Evolutionary conservation across 2,113 vertebrate genomes (phyloP), one percentile per base, ranked within the genome.

Genomic region (Thermophis baileyi): DNA sequence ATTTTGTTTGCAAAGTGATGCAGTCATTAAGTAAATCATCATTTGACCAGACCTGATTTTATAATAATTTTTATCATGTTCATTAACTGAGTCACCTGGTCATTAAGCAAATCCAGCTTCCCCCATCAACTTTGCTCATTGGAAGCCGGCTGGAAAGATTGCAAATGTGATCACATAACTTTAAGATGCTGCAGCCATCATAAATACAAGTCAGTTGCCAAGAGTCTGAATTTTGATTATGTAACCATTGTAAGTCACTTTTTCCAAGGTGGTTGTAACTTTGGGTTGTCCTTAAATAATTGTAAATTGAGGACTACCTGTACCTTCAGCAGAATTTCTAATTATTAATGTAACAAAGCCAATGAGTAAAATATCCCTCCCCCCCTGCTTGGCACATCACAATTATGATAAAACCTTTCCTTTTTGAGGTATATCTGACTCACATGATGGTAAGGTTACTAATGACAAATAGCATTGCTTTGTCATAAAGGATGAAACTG

Each of bases 321-420:
- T 69, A 35, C 50, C 53, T 54, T 89, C 18, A 10, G 22, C 4
- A 25, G 50, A 88, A n/a, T 53, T 35, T 35, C 18, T n/a, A 35
- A 20, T 53, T 53, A 16, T 40, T 54, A 94, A 91, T 93, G 10
- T 22, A 85, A 69, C 95, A 94, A n/a, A 0, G n/a, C 96, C 96
- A 97, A 94, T 98, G 96, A 97, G 96, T 96, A 95, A 93, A 86
- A 25, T 50, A 50, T 50, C 8, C 2, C 0, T 1, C 22, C 63
- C 1, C 3, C 0, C 10, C 63, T 3, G 40, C 44, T 46, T 88
- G 22, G 12, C 22, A 88, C 18, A 51, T 40, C 1, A 1, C 16
- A 60, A 24, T 22, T 90, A 46, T 60, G 88, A 89, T 88, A 53
- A 91, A 92, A 63, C 5, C 1, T 87, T 85, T 87, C 10, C 14